Conservation (phyloP, 2,888 invertebrate species). For the Hymenopus coronatus region DNA sequence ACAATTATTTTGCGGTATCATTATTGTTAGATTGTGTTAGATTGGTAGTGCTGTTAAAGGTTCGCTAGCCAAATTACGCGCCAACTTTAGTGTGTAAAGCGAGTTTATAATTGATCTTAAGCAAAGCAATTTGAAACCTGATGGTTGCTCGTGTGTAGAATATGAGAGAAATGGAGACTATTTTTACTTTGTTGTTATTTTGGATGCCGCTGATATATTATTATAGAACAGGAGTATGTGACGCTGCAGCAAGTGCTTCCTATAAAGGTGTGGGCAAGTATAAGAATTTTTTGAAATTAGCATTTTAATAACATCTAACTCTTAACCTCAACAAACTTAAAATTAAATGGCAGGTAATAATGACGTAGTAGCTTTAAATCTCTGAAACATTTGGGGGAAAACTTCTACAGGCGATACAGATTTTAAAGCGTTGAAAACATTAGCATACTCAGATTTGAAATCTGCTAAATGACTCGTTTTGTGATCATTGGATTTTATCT, state of each 20-base stretch:
- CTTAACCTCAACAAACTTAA: not conserved
- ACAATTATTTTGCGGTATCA: no score
- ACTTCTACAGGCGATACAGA: no score
- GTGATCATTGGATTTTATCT: no score
- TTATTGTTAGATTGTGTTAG: not conserved
- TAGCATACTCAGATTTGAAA: no score
- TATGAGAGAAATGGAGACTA: not conserved
- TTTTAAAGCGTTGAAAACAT: no score
- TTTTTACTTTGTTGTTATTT: not conserved
- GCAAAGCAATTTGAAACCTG: not conserved
- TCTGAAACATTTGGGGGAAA: no score
- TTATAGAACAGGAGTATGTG: not conserved
- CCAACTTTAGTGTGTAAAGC: not conserved
- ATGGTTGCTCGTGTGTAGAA: not conserved
- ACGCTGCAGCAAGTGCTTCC: not conserved
- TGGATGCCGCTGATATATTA: not conserved
- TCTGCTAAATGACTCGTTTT: no score
- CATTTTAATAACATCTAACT: not conserved
- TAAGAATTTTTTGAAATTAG: not conserved
- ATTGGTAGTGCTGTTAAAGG: not conserved
- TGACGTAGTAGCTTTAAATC: no score
- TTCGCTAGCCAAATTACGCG: not conserved
- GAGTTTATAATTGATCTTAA: not conserved
- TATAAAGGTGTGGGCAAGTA: not conserved
- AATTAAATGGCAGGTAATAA: not conserved